Evolutionary conservation across 2,113 vertebrate genomes (phyloP), one percentile per base, ranked within the genome.

Genomic region (Archocentrus centrarchus): DNA sequence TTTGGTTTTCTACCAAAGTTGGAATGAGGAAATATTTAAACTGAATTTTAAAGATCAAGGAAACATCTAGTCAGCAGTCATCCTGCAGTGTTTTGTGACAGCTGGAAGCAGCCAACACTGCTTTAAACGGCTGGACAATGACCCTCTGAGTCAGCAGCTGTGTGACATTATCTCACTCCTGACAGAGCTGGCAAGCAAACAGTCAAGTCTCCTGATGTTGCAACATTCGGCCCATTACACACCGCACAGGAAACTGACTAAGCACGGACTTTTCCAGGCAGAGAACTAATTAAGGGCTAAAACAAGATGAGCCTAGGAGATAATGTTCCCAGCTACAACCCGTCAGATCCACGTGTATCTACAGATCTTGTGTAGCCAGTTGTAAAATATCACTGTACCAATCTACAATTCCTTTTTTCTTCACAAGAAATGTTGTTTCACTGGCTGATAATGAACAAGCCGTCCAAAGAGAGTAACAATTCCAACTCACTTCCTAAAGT

Each of bases 61-160:
- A 41, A 75, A 58, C 44, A 2, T 58, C 39, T 10, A 35, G 70
- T 80, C 30, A 53, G 77, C 83, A 64, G 59, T 59, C 30, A n/a
- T 62, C 57, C 77, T 41, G 58, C 32, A 20, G 79, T 3, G 3
- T 47, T 8, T 57, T 32, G 53, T 7, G 47, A 35, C 2, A 2
- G 22, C 37, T 11, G 81, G 70, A 2, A 35, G 66, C 20, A 41
- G 20, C 39, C 18, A n/a, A 10, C 22, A 0, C 41, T 18, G 58
- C 82, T 79, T 81, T 66, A 41, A 63, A 83, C 60, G 41, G 66
- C 18, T 47, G 75, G 82, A 73, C 82, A 41, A 59, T 59, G 84
- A 81, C 86, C 86, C 78, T 17, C 59, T 37, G 83, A 89, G 77
- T 92, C 84, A 87, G 89, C 90, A 86, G 78, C 9, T 59, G 35